A percentile compares a stretch with the other conserved stretches of the same genome.
These are phyloP conservation scores for Rhinolophus sinicus DNA, from an alignment of 2,113 vertebrate genomes.

Conservation along the genomic window DNA sequence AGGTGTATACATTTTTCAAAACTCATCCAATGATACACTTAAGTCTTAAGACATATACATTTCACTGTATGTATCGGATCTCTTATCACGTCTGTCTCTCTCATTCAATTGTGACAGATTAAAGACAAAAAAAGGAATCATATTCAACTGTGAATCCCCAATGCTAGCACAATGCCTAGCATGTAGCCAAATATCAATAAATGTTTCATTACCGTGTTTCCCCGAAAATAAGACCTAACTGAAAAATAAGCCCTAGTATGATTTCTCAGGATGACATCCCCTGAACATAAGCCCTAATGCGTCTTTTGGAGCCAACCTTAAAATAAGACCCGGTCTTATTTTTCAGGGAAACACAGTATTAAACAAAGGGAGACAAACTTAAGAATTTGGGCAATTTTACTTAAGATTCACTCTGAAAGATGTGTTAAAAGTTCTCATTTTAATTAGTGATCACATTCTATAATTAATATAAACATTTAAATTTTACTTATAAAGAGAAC, in stretches of 20 bases:
- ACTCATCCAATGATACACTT: neutral
- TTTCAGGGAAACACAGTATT: neutral
- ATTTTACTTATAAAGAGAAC: constrained; percentile 60
- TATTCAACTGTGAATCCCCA: neutral
- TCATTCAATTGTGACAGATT: neutral
- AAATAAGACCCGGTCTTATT: too few species aligned
- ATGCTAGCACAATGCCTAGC: neutral
- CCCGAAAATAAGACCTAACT: too few species aligned
- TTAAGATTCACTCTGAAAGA: constrained; percentile 38
- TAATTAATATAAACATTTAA: constrained; percentile 65
- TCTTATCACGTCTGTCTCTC: neutral
- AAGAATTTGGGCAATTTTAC: constrained; percentile 37
- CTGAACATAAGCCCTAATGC: too few species aligned
- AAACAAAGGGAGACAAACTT: constrained; percentile 28
- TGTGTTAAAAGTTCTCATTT: constrained; percentile 31
- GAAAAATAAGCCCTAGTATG: too few species aligned
- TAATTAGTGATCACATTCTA: constrained; percentile 50
- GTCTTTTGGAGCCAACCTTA: too few species aligned
- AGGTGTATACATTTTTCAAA: neutral
- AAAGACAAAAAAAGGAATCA: neutral
- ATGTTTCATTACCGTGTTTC: neutral
- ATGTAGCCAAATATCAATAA: neutral
- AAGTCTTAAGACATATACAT: neutral
- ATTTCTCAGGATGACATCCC: too few species aligned
- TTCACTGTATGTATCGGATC: neutral